Evolutionary conservation across 1,140 invertebrate genomes (phyloP), one percentile per base, ranked within the genome.

Genomic region (Diabrotica undecimpunctata): DNA sequence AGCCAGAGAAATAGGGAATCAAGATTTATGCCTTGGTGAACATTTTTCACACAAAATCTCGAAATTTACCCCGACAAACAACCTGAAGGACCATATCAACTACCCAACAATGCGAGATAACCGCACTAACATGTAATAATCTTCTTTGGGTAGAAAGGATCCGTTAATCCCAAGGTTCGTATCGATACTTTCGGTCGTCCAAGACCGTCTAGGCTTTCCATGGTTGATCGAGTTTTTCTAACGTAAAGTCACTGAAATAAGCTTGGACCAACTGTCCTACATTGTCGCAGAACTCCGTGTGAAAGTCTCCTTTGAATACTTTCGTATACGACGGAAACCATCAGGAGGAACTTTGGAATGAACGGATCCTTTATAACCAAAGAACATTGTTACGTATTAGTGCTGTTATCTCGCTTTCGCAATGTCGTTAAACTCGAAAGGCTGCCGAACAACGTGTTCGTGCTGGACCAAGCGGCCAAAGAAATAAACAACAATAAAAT

Each of bases 211-310:
- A n/a, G n/a, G n/a, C n/a, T n/a, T n/a, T n/a, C n/a, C n/a, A n/a
- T n/a, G n/a, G n/a, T n/a, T n/a, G n/a, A n/a, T n/a, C n/a, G n/a
- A n/a, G n/a, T n/a, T 55, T 78, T 75, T 94, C 91, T 72, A 94
- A 89, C 54, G 81, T 84, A 73, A 93, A 94, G 72, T 94, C 90
- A 13, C 92, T 84, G 74, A 94, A 94, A 72, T 94, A 94, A 0
- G 91, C 92, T 76, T 93, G 88, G 12, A 92, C 80, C 37, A 94
- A 77, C 69, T 93, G 91, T 66, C 87, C 83, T 57, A 91, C 77
- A 79, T 93, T 92, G 79, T 94, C 92, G 79, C 91, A 93, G 77
- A 94, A 92, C 75, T 94, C 91, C 90, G 94, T 92, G 76, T 94
- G 91, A 77, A 93, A 94, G 75, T 93, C 91, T 6, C 91, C 91